Evolutionary conservation across 2,888 invertebrate genomes (phyloP), one percentile per base, ranked within the genome.

Genomic region (Deilephila porcellus): DNA sequence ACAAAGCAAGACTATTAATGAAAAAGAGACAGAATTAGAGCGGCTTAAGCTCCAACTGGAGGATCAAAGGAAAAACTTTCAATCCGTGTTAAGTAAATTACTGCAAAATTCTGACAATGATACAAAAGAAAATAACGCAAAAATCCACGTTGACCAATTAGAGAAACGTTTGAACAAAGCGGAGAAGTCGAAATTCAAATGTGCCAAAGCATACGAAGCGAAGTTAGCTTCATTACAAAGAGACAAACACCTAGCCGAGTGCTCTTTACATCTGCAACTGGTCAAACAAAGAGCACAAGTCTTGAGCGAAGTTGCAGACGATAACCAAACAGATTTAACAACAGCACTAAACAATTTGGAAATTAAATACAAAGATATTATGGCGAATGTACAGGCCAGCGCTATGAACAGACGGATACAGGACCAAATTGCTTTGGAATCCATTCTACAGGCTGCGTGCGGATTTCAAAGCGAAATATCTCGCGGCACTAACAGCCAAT

Each of bases 391-490:
- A 73, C 94, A 94, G 84, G 87, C 92, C 2, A 92, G 93, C 0
- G 92, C 94, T 4, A 90, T 93, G 76, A 93, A 94, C 78, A 81
- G 93, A 70, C 86, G 92, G 74, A 85, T 92, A 74, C 93, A 93
- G 71, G 94, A 94, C 77, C 93, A 94, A 82, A 85, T 87, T 59
- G 86, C 91, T 1, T 81, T 94, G 19, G 92, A 93, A 79, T 85
- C 91, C 2, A 88, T 94, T 77, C 81, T 94, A 63, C 88, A 92
- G 83, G 86, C 89, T 14, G 87, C 91, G 19, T 90, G 86, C 71
- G 87, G 87, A 59, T 82, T 85, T 59, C 83, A 84, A 34, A 87
- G 82, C 59, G 85, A 83, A 77, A 80, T 73, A 74, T 74, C 77
- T 59, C 76, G 79, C 71, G 75, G 75, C 75, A 76, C 80, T 71